Evolutionary conservation across 1,140 invertebrate genomes (phyloP).

Genomic region (Helicorthomorpha holstii): DNA sequence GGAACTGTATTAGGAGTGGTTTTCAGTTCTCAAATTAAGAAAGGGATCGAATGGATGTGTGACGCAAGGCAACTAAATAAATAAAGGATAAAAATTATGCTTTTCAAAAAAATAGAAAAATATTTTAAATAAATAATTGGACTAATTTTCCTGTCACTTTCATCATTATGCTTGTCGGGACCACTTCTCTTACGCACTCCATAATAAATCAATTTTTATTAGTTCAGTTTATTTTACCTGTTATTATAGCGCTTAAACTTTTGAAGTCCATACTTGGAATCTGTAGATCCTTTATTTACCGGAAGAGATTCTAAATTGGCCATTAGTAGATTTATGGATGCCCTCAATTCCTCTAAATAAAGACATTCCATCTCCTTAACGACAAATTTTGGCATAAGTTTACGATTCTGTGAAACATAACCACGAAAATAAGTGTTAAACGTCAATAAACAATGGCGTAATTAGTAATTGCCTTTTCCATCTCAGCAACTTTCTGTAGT

Average conservation of each 20-base stretch:
- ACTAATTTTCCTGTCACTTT: too few relatives aligned
- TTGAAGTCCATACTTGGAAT: constrained; percentile 92
- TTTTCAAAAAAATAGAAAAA: constrained; percentile 8
- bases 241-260: constrained; percentile 90
- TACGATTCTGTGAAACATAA: constrained; percentile 68
- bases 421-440: too few relatives aligned
- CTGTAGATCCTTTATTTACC: constrained; percentile 90
- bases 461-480: constrained; percentile 63
- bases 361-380: constrained; percentile 99
- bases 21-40: too few relatives aligned
- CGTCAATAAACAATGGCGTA: constrained; percentile 4
- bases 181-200: background rate
- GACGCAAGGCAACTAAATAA: too few relatives aligned
- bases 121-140: background rate
- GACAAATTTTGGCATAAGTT: constrained; percentile 96
- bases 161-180: too few relatives aligned
- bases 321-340: constrained; percentile 95
- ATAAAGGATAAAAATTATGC: constrained; percentile 6
- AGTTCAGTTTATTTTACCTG: too few relatives aligned
- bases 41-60: too few relatives aligned
- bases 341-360: constrained; percentile 95
- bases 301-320: constrained; percentile 96
- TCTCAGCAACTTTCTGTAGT: constrained; percentile 88
- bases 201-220: too few relatives aligned
- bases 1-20: too few relatives aligned